phyloP scores from a whole-genome alignment of 2,113 vertebrate species.

The Lophura nycthemera region DNA sequence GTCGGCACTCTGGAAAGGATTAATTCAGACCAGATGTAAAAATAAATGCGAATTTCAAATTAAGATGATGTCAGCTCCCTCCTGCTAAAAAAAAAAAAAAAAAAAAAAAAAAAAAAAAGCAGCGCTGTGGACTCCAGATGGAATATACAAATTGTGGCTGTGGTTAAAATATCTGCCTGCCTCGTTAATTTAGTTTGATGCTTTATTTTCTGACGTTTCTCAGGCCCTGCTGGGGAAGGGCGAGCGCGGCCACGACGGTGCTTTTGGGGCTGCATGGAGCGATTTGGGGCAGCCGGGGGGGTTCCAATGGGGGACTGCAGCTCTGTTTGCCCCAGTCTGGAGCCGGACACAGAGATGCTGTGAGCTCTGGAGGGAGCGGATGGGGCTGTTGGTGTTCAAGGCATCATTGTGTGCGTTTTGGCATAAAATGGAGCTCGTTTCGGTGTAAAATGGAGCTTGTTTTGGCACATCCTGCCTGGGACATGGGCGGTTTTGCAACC shows the following conservation, averaged over 20 bases:
- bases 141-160: slow-evolving; percentile 48
- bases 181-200: slow-evolving; percentile 36
- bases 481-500: not conserved
- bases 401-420: fast-evolving
- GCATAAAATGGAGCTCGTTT: not conserved
- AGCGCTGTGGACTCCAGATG: slow-evolving; percentile 79
- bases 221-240: not conserved
- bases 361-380: not conserved
- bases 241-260: not conserved
- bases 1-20: slow-evolving; percentile 75
- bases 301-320: not conserved
- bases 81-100: slow-evolving; percentile 32
- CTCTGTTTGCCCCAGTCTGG: not conserved
- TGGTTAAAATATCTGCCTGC: slow-evolving; percentile 64
- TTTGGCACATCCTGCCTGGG: not conserved
- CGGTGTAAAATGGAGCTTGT: not conserved
- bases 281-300: not conserved
- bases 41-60: slow-evolving; percentile 81
- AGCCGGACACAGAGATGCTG: not conserved
- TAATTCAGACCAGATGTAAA: slow-evolving; percentile 85
- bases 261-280: not conserved
- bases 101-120: not conserved
- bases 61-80: slow-evolving; percentile 80
- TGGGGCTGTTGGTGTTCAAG: not conserved
- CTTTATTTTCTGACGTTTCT: not conserved